phyloP scores from a whole-genome alignment of 2,888 invertebrate species.

The Caenorhabditis afra region DNA sequence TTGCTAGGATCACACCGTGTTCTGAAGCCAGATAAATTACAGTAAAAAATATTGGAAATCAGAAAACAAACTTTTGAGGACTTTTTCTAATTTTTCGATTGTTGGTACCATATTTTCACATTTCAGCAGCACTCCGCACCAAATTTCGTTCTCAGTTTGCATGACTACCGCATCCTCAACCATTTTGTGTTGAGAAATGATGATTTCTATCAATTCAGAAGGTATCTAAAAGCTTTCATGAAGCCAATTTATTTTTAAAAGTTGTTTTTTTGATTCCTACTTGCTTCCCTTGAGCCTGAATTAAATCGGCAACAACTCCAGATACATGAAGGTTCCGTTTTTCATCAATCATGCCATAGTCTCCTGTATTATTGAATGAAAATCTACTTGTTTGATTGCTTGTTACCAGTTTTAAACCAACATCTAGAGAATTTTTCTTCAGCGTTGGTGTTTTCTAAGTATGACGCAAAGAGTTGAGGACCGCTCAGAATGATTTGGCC shows the following conservation, averaged over 20 bases:
- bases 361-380: constrained; percentile 47
- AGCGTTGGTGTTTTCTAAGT: not conserved
- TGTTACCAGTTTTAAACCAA: constrained; percentile 53
- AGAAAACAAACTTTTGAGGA: constrained; percentile 46
- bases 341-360: constrained; percentile 62
- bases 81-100: constrained; percentile 36
- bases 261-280: no score
- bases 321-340: constrained; percentile 43
- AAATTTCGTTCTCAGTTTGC: constrained; percentile 40
- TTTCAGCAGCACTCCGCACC: constrained; percentile 52
- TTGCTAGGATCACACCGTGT: constrained; percentile 37
- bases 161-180: constrained; percentile 57
- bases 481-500: constrained; percentile 51
- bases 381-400: no score
- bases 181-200: constrained; percentile 32
- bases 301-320: constrained; percentile 34
- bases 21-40: constrained; percentile 31
- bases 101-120: constrained; percentile 45
- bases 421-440: constrained; percentile 15
- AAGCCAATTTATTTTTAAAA: no score
- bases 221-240: constrained; percentile 60
- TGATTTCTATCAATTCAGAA: constrained; percentile 42
- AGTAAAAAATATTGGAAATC: not conserved
- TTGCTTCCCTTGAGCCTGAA: constrained; percentile 28
- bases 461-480: constrained; percentile 17